Evolutionary conservation across 2,888 invertebrate genomes (phyloP), one percentile per base, ranked within the genome.

Genomic region (Podabrus alpinus): DNA sequence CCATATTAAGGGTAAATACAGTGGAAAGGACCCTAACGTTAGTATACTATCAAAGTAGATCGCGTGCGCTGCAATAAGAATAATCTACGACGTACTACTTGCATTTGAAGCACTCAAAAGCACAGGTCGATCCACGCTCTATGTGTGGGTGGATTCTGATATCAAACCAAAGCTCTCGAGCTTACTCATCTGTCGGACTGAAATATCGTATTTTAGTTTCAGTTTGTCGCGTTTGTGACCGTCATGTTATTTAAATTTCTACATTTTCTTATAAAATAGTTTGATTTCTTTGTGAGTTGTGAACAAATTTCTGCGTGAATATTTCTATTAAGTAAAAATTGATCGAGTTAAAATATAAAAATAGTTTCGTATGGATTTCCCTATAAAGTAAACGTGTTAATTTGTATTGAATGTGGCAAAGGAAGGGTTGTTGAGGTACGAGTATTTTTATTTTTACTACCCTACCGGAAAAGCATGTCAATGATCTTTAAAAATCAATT

Each of bases 101-200:
- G 72, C 71, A 77, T 78, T 78, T 76, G 67, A 68, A 66, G 76
- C 75, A 71, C 79, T 74, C 78, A 64, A 73, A 77, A 72, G 70
- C 73, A 68, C 69, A 70, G 66, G 19, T 68, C 71, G 71, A 72
- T 69, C 71, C 72, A 76, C 69, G 73, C 69, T 75, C 74, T 72
- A 78, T 69, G 72, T 69, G 79, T 79, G 80, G 80, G 80, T 71
- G 81, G 79, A 77, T 80, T 79, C 79, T 79, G 78, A 73, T 78
- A 76, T 80, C 78, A 77, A 79, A 78, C 78, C 75, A 77, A 81
- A 80, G 80, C 79, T 79, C 80, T 81, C 82, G 81, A 83, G 84
- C 84, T 84, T 83, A 84, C 84, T 85, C 85, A 84, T 84, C 84
- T 83, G 81, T 80, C 80, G 74, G 79, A 77, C 79, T 81, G 80